Conservation (phyloP, 2,797 vertebrate species). For the Clarias fuscus region DNA sequence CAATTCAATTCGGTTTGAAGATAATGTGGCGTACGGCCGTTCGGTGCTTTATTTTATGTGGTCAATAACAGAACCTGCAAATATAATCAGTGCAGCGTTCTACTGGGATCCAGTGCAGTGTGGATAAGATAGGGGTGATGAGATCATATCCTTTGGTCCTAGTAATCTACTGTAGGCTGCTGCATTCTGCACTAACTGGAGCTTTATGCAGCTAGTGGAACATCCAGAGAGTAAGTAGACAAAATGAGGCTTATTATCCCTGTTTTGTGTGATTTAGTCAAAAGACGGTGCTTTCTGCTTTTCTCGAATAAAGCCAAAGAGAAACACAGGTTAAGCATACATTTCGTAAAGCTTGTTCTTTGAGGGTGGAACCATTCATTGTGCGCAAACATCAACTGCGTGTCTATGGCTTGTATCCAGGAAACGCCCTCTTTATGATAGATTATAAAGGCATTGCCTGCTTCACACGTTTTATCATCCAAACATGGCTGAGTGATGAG, state of each 20-base stretch:
- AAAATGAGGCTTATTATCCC: background rate
- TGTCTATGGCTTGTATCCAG: background rate
- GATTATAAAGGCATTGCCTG: background rate
- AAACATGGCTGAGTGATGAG: background rate
- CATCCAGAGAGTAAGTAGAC: no score
- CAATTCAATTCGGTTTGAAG: no score
- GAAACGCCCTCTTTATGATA: background rate
- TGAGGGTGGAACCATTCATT: background rate
- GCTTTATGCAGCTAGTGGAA: no score
- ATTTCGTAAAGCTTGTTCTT: background rate
- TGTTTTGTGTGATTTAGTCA: background rate
- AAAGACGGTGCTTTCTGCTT: background rate
- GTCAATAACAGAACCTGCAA: no score
- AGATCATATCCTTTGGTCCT: no score
- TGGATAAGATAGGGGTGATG: no score
- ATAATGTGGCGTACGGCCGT: no score
- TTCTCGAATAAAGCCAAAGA: background rate
- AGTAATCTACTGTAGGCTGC: no score
- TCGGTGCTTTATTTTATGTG: no score
- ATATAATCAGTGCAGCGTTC: no score
- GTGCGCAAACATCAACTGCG: background rate
- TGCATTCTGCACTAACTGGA: no score
- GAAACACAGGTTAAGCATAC: background rate
- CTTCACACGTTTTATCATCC: background rate
- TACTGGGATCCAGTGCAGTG: no score